Percentiles rank a stretch among this genome's conserved stretches.
phyloP scores from a whole-genome alignment of 2,888 invertebrate genomes.

The Ophraella communa region DNA sequence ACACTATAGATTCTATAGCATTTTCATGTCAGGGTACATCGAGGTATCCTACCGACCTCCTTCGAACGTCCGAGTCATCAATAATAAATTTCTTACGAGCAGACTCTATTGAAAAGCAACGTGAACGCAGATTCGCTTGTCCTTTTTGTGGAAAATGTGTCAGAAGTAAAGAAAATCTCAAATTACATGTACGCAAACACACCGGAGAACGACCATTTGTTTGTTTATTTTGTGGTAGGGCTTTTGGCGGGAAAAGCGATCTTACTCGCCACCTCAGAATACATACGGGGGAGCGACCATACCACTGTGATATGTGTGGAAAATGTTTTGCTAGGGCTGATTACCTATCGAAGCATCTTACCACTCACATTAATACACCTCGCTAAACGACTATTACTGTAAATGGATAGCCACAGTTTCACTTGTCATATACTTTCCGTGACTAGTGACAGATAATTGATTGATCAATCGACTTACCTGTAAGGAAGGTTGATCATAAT shows the following conservation, averaged over 20 bases:
- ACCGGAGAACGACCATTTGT: slow-evolving; percentile 90
- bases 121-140: slow-evolving; percentile 82
- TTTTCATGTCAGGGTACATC: slow-evolving; percentile 58
- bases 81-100: slow-evolving; percentile 72
- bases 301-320: slow-evolving; percentile 91
- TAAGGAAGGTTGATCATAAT: no score
- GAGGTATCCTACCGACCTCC: slow-evolving; percentile 22
- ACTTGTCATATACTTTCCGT: not conserved
- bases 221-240: slow-evolving; percentile 86
- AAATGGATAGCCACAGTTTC: not conserved
- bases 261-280: slow-evolving; percentile 85
- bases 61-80: slow-evolving; percentile 62
- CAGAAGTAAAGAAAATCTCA: slow-evolving; percentile 85
- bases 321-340: slow-evolving; percentile 91
- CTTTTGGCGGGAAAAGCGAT: slow-evolving; percentile 88
- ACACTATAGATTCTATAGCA: slow-evolving; percentile 73
- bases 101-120: slow-evolving; percentile 67
- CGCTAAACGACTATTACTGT: slow-evolving; percentile 53
- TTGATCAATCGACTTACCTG: no score
- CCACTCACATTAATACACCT: slow-evolving; percentile 85
- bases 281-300: slow-evolving; percentile 88
- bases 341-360: slow-evolving; percentile 88
- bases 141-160: slow-evolving; percentile 91
- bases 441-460: not conserved
- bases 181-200: slow-evolving; percentile 86